These are phyloP conservation scores for Drosophila siamana DNA, from an alignment of 2,888 invertebrate species.

Conservation along the genomic window DNA sequence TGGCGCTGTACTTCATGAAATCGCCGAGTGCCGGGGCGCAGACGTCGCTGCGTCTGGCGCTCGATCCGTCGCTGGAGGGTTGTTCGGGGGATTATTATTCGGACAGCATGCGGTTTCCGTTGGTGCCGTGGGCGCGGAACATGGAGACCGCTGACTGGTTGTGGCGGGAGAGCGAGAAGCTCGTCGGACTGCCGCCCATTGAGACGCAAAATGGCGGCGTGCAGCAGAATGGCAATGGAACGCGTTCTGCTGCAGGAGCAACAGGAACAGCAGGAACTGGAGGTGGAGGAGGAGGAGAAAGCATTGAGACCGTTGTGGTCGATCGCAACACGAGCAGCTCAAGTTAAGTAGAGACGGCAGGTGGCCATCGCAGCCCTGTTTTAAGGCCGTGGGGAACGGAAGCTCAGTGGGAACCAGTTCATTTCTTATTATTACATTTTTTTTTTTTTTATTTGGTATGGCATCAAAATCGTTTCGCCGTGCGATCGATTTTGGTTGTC, in stretches of 20 bases:
- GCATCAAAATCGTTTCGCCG: background rate
- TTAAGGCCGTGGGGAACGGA: background rate
- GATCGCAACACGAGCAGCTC: conserved; percentile 48
- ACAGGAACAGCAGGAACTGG: background rate
- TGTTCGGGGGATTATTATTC: conserved; percentile 85
- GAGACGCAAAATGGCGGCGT: conserved; percentile 34
- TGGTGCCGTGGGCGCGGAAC: conserved; percentile 87
- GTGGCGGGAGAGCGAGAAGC: conserved; percentile 87
- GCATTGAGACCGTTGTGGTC: conserved; percentile 60
- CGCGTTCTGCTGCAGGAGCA: conserved; percentile 19
- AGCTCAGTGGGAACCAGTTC: conserved; percentile 15
- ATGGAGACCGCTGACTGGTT: conserved; percentile 87
- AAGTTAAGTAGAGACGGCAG: background rate
- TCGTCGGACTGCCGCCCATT: conserved; percentile 76
- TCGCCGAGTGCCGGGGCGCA: conserved; percentile 84
- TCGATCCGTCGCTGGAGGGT: conserved; percentile 83
- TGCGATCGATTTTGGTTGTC: background rate
- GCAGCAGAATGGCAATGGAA: conserved; percentile 25
- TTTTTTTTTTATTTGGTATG: background rate
- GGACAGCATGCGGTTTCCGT: conserved; percentile 87
- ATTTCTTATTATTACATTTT: background rate
- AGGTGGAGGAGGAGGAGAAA: background rate
- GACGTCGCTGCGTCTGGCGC: conserved; percentile 81
- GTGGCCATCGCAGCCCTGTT: no score
- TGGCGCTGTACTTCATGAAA: conserved; percentile 77